phyloP scores from a whole-genome alignment of 2,797 vertebrate genomes.

The Ambastaia sidthimunki region DNA sequence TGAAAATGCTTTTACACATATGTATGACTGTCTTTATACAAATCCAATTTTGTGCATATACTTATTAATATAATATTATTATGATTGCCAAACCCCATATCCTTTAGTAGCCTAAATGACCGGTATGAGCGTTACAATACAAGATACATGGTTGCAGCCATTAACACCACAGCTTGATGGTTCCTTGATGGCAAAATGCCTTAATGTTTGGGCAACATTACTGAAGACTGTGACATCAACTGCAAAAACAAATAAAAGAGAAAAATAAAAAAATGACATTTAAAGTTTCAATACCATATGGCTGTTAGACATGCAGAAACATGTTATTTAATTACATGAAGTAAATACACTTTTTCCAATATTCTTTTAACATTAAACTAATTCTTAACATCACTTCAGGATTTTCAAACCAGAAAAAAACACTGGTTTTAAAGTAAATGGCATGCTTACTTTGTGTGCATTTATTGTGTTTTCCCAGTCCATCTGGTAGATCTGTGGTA shows the following conservation, averaged over 20 bases:
- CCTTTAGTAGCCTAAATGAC: neutral
- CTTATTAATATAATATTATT: neutral
- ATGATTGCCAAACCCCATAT: neutral
- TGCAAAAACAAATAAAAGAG: slow-evolving; percentile 73
- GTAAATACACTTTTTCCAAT: neutral
- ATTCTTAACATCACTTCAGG: neutral
- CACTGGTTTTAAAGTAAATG: neutral
- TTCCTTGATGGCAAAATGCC: neutral
- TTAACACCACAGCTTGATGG: neutral
- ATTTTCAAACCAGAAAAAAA: neutral
- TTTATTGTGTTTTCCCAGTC: slow-evolving; percentile 88
- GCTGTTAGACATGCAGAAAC: neutral
- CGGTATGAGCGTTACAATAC: neutral
- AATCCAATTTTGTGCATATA: neutral
- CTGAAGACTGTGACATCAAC: slow-evolving; percentile 82
- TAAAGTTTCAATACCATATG: neutral
- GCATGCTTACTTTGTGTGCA: slow-evolving; percentile 81
- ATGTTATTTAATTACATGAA: neutral
- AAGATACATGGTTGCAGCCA: neutral
- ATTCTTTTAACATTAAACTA: too few relatives aligned
- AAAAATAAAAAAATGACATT: neutral
- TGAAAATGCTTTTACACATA: slow-evolving; percentile 2
- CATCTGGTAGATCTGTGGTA: slow-evolving; percentile 91
- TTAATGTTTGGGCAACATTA: slow-evolving; percentile 90
- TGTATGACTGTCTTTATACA: neutral